Conservation (phyloP, 2,888 invertebrate genomes). For the Thera britannica region DNA sequence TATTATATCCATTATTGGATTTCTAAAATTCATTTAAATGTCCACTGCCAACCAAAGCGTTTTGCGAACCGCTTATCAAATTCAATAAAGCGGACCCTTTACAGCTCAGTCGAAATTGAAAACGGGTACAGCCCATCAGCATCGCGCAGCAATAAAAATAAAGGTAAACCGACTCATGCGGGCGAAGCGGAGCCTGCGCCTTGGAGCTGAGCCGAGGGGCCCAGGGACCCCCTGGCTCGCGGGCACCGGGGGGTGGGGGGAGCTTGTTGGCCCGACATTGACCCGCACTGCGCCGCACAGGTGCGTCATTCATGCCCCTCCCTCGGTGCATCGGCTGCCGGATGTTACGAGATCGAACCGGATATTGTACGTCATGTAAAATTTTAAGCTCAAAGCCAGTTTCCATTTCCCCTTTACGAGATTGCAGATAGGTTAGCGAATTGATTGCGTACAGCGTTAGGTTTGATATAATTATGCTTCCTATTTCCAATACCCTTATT, state of each 20-base stretch:
- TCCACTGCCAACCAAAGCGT: background rate
- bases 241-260: constrained; percentile 9
- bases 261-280: constrained; percentile 63
- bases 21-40: background rate
- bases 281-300: constrained; percentile 65
- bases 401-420: constrained; percentile 22
- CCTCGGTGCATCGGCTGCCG: constrained; percentile 42
- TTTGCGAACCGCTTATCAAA: background rate
- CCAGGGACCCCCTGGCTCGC: background rate
- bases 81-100: constrained; percentile 25
- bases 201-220: constrained; percentile 18
- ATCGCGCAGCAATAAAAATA: constrained; percentile 48
- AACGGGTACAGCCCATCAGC: constrained; percentile 50
- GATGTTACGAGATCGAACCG: constrained; percentile 45
- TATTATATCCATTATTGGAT: background rate
- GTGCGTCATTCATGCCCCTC: constrained; percentile 67
- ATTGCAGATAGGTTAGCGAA: constrained; percentile 4
- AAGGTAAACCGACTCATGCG: constrained; percentile 52
- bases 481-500: too few species aligned
- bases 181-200: constrained; percentile 37
- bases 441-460: background rate
- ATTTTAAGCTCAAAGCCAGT: constrained; percentile 16
- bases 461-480: too few species aligned
- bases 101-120: constrained; percentile 45
- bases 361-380: constrained; percentile 42